A percentile compares a stretch with the other conserved stretches of the same genome.
phyloP scores from a whole-genome alignment of 2,797 vertebrate genomes.

The Macropus fuliginosus region DNA sequence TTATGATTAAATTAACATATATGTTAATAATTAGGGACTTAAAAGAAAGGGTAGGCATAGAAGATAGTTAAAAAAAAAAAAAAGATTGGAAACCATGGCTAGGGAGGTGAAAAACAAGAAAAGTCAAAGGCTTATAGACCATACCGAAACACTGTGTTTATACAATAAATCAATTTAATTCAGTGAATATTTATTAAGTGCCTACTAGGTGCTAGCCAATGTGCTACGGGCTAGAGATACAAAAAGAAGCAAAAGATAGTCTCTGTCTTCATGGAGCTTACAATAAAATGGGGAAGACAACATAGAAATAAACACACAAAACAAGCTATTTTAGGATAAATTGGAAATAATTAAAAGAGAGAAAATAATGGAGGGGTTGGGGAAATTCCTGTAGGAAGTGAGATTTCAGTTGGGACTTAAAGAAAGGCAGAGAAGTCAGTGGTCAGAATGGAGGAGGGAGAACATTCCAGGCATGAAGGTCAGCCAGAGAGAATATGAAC shows the following conservation, averaged over 20 bases:
- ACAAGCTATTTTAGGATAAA: neutral
- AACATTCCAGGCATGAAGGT: neutral
- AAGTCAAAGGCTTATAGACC: neutral
- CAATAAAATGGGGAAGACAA: neutral
- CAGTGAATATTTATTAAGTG: neutral
- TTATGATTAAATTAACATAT: neutral
- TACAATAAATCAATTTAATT: constrained; percentile 1
- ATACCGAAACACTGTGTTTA: neutral
- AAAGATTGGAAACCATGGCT: neutral
- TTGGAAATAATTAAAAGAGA: neutral
- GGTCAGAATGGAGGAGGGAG: neutral
- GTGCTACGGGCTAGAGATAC: neutral
- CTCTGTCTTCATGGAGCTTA: neutral
- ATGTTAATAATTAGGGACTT: neutral
- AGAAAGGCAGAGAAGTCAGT: neutral
- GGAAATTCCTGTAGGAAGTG: neutral
- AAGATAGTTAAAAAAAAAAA: constrained; percentile 37
- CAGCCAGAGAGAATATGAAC: neutral
- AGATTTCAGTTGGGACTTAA: neutral
- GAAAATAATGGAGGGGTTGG: neutral
- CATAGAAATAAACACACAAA: neutral
- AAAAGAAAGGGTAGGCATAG: neutral
- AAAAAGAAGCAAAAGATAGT: neutral
- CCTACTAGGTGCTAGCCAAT: neutral
- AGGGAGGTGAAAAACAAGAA: neutral